Conservation (phyloP, 2,113 vertebrate genomes). For the Gymnobelideus leadbeateri region DNA sequence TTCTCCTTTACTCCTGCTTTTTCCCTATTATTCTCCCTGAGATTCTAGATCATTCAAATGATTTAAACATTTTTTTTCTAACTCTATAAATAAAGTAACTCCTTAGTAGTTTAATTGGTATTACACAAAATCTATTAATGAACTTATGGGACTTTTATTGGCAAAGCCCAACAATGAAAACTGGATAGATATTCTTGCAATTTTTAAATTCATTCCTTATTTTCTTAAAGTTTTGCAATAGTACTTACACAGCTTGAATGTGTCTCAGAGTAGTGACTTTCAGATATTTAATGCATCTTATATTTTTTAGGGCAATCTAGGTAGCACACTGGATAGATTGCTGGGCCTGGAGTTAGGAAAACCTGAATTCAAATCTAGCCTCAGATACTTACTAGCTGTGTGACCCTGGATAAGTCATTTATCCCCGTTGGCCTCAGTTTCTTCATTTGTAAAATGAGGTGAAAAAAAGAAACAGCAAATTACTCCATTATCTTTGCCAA, state of each 20-base stretch:
- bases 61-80: background rate
- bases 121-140: background rate
- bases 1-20: background rate
- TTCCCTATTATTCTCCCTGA: background rate
- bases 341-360: background rate
- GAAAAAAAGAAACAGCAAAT: background rate
- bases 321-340: background rate
- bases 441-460: background rate
- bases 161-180: background rate
- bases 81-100: background rate
- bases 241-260: background rate
- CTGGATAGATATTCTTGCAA: background rate
- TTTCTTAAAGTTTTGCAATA: background rate
- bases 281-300: background rate
- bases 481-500: too few species aligned
- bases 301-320: background rate
- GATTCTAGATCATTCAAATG: background rate
- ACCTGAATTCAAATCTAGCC: background rate
- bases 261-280: background rate
- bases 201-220: background rate
- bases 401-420: background rate
- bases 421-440: background rate
- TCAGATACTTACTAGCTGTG: background rate
- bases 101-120: background rate
- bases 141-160: background rate